These are phyloP conservation scores for Chorisops tibialis DNA, from an alignment of 2,888 invertebrate species.

Conservation along the genomic window DNA sequence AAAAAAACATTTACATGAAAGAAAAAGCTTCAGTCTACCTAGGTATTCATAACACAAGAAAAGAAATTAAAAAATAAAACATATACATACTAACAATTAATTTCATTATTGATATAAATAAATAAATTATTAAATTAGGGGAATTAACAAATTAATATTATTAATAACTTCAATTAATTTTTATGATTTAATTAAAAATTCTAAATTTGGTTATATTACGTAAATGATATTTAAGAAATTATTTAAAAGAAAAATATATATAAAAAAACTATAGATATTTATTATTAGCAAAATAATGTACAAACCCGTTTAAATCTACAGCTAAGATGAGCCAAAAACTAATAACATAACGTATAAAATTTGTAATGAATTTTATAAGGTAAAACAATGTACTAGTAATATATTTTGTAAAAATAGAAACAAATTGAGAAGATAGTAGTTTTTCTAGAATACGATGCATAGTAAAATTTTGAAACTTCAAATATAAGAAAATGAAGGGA, in stretches of 20 bases:
- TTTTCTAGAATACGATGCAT: too few species aligned
- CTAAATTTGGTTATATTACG: neutral
- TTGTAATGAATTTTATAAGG: constrained; percentile 24
- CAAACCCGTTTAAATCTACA: constrained; percentile 32
- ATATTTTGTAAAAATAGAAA: constrained; percentile 27
- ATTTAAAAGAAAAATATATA: too few species aligned
- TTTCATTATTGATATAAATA: constrained; percentile 13
- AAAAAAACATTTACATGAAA: constrained; percentile 3
- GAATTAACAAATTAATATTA: too few species aligned
- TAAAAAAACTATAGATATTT: constrained; percentile 10
- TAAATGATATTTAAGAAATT: constrained; percentile 3
- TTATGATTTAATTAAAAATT: neutral
- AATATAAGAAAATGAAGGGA: too few species aligned
- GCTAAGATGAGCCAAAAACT: constrained; percentile 33
- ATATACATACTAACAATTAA: constrained; percentile 11
- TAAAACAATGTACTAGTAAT: constrained; percentile 26
- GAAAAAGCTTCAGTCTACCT: neutral
- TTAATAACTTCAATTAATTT: too few species aligned
- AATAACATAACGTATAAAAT: constrained; percentile 22
- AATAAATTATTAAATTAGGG: constrained; percentile 4
- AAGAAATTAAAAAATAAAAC: constrained; percentile 14
- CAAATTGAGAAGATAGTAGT: neutral
- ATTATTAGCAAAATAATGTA: constrained; percentile 31
- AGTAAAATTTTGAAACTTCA: too few species aligned
- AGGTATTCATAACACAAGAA: constrained; percentile 21